phyloP scores from a whole-genome alignment of 2,888 invertebrate species.

The Lasioglossum figueresi region DNA sequence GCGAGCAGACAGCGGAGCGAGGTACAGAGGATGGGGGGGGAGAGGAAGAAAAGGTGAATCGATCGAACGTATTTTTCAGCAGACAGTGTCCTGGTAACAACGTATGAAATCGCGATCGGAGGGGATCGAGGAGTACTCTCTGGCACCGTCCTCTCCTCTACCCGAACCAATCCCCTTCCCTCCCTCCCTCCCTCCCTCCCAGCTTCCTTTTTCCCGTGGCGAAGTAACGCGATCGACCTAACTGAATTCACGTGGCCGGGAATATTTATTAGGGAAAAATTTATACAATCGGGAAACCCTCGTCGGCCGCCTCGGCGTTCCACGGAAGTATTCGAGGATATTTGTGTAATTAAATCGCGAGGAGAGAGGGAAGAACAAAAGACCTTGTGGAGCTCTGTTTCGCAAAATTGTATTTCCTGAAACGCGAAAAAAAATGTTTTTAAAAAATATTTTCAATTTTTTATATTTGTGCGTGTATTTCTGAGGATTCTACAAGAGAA shows the following conservation, averaged over 20 bases:
- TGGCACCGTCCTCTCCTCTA: not conserved
- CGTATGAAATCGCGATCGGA: constrained; percentile 38
- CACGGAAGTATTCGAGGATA: not conserved
- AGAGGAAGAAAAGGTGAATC: constrained; percentile 8
- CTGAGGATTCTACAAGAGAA: no score
- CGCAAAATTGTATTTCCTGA: not conserved
- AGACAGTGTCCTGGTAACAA: not conserved
- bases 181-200: not conserved
- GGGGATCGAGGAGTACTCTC: not conserved
- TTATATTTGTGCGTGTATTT: no score
- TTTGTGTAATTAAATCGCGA: not conserved
- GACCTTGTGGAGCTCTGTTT: not conserved
- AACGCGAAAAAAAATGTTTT: not conserved
- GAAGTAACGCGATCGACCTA: constrained; percentile 29
- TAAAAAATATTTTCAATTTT: no score
- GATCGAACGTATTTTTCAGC: constrained; percentile 11
- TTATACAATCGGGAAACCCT: constrained; percentile 14
- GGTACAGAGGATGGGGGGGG: not conserved
- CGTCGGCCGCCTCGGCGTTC: not conserved
- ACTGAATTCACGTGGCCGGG: not conserved
- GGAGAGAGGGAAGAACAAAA: not conserved
- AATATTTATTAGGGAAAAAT: constrained; percentile 28
- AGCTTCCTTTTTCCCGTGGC: not conserved
- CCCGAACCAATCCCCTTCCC: not conserved
- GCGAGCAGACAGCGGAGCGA: not conserved